phyloP scores from a whole-genome alignment of 2,888 invertebrate species.

The Dastarcus helophoroides region DNA sequence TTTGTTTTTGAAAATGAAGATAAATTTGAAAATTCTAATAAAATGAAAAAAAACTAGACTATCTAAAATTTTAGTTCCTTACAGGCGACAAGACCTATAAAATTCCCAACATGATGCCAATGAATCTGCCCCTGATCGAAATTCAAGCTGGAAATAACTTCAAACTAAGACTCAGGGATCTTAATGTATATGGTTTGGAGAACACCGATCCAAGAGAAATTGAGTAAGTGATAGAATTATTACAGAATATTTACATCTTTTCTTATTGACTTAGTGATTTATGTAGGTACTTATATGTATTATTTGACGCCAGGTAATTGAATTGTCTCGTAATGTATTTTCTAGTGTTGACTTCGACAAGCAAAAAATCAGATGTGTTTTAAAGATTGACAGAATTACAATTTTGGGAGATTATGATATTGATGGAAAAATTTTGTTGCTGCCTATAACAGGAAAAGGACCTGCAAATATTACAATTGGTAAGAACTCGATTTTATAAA shows the following conservation, averaged over 20 bases:
- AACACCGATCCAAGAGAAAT: conserved; percentile 4
- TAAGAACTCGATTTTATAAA: conserved; percentile 9
- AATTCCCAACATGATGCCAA: conserved; percentile 10
- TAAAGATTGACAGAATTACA: conserved; percentile 7
- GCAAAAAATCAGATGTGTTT: conserved; percentile 6
- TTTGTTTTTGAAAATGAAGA: too few relatives aligned
- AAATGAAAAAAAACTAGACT: neutral
- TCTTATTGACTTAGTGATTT: too few relatives aligned
- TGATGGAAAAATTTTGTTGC: conserved; percentile 25
- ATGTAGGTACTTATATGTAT: too few relatives aligned
- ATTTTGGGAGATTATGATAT: conserved; percentile 21
- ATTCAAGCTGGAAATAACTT: conserved; percentile 15
- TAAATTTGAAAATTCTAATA: neutral
- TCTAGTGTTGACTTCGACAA: conserved; percentile 14
- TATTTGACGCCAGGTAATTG: conserved; percentile 6
- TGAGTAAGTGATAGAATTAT: conserved; percentile 11
- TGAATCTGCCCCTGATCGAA: conserved; percentile 10
- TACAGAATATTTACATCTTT: too few relatives aligned
- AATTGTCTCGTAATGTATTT: conserved; percentile 6
- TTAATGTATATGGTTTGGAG: conserved; percentile 9
- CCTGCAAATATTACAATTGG: conserved; percentile 22
- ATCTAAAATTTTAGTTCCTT: conserved; percentile 1
- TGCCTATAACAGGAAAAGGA: conserved; percentile 28
- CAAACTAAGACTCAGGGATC: conserved; percentile 8
- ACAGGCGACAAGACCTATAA: conserved; percentile 12